These are phyloP conservation scores for Araneus ventricosus DNA, from an alignment of 1,140 invertebrate genomes.

Conservation along the genomic window DNA sequence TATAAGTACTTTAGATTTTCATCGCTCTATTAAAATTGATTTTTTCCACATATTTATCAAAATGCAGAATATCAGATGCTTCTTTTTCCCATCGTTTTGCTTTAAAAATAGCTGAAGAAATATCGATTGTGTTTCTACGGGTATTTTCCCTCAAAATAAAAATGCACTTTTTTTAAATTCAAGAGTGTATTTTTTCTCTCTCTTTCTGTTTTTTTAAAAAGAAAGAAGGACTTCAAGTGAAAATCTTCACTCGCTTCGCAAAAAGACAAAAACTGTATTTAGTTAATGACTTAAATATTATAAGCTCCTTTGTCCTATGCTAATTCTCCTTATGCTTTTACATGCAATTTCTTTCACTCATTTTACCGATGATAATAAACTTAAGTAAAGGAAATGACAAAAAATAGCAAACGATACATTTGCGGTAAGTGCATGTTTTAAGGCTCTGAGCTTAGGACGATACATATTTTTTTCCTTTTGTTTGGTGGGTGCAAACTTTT, in stretches of 20 bases:
- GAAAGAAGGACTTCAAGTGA: not conserved
- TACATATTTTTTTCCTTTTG: not conserved
- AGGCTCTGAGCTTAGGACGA: not conserved
- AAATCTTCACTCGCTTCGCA: not conserved
- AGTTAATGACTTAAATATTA: slow-evolving; percentile 41
- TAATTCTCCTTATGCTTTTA: not conserved
- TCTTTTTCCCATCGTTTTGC: no score
- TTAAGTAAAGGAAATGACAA: not conserved
- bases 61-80: no score
- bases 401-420: not conserved
- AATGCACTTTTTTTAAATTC: slow-evolving; percentile 10
- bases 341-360: not conserved
- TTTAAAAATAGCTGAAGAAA: not conserved
- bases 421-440: not conserved
- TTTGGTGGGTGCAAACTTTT: not conserved
- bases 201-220: not conserved
- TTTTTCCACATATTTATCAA: no score
- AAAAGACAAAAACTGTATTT: not conserved
- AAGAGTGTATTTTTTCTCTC: not conserved
- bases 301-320: not conserved
- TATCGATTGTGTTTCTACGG: not conserved
- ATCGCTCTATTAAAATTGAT: no score
- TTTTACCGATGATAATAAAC: not conserved
- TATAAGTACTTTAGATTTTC: no score
- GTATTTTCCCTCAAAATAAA: not conserved